Percentiles rank a stretch among this genome's conserved stretches.
Evolutionary conservation across 2,113 vertebrate genomes (phyloP).

Genomic region (Hippocampus zosterae): DNA sequence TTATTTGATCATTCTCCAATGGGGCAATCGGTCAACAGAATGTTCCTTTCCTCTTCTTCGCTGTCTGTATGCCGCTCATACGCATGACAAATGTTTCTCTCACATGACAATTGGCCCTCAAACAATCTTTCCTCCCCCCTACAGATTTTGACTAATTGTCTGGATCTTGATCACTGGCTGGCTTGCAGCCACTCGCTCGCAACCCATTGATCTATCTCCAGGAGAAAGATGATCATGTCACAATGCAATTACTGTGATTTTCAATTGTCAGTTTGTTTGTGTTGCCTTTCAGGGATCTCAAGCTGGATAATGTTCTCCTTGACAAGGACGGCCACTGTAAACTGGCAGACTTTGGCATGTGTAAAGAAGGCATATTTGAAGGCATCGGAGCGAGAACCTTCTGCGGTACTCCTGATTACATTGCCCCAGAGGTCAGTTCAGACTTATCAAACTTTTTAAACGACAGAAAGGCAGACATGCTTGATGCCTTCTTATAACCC

Average conservation of each 20-base stretch:
- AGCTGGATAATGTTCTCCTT: slow-evolving; percentile 92
- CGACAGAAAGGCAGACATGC: neutral
- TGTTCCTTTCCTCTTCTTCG: neutral
- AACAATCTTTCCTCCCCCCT: neutral
- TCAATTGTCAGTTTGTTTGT: slow-evolving; percentile 15
- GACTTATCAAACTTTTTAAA: neutral
- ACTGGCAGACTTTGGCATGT: slow-evolving; percentile 98
- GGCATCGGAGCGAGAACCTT: slow-evolving; percentile 87
- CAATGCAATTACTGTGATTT: neutral
- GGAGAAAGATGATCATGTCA: neutral
- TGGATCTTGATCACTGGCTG: slow-evolving; percentile 2
- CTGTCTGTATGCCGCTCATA: neutral
- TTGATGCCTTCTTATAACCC: slow-evolving; percentile 1
- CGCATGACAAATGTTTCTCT: neutral
- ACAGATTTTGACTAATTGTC: neutral
- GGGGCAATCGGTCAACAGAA: neutral
- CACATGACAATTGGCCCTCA: neutral
- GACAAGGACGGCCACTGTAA: slow-evolving; percentile 97
- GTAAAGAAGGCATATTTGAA: slow-evolving; percentile 90
- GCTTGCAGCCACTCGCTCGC: neutral
- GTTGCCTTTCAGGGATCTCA: slow-evolving; percentile 84
- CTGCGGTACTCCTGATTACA: slow-evolving; percentile 96
- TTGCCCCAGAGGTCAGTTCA: slow-evolving; percentile 88
- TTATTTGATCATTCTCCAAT: neutral
- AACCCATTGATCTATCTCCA: neutral